phyloP scores from a whole-genome alignment of 2,797 vertebrate genomes.

The Phoebastria nigripes region DNA sequence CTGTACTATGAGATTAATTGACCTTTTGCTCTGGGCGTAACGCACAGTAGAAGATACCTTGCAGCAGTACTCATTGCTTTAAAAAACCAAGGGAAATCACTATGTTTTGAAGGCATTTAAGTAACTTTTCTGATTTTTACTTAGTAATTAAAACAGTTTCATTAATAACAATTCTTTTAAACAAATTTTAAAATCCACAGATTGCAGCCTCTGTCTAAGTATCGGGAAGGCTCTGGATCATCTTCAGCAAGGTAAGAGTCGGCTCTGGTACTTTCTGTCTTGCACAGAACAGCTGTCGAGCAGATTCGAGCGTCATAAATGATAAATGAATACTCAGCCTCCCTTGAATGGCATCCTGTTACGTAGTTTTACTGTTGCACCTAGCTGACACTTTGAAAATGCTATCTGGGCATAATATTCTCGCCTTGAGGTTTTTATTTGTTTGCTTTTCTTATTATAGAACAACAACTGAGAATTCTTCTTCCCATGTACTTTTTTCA shows the following conservation, averaged over 20 bases:
- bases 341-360: background rate
- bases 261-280: background rate
- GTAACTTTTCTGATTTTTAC: background rate
- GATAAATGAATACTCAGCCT: background rate
- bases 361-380: background rate
- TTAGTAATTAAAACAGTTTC: background rate
- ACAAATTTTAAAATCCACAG: constrained; percentile 42
- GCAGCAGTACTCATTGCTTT: background rate
- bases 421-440: constrained; percentile 3
- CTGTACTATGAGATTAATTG: background rate
- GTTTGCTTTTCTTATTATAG: constrained; percentile 32
- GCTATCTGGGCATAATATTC: background rate
- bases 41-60: background rate
- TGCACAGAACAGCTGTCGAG: background rate
- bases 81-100: background rate
- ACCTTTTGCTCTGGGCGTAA: background rate
- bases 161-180: background rate
- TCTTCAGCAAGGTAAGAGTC: constrained; percentile 41
- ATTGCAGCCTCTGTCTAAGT: background rate
- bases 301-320: background rate
- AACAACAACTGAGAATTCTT: constrained; percentile 13
- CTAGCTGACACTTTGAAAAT: background rate
- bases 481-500: constrained; percentile 5
- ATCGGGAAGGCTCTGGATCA: background rate
- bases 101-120: background rate